A percentile compares a stretch with the other conserved stretches of the same genome.
Evolutionary conservation across 2,113 vertebrate species (phyloP).

Genomic region (Python bivittatus): DNA sequence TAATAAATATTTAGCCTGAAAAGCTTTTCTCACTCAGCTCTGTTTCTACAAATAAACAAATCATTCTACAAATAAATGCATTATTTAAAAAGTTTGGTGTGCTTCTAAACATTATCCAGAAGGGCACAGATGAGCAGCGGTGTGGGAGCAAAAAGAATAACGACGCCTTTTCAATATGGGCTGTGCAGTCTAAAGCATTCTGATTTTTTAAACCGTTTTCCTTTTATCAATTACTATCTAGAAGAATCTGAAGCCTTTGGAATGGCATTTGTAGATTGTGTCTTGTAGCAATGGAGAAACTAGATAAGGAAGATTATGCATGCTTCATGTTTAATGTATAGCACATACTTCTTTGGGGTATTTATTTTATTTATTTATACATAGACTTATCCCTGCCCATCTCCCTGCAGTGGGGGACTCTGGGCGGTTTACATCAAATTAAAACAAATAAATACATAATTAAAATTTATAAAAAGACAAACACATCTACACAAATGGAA

Average conservation of each 20-base stretch:
- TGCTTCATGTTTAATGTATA: neutral
- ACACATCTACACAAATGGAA: too few species aligned
- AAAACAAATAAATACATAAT: too few species aligned
- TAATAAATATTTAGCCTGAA: conserved; percentile 4
- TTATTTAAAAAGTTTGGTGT: conserved; percentile 10
- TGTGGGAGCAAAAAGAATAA: neutral
- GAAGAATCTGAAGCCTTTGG: neutral
- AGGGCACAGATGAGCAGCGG: neutral
- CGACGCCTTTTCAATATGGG: neutral
- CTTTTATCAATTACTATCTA: neutral
- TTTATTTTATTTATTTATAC: too few species aligned
- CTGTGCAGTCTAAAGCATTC: neutral
- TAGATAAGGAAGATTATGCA: neutral
- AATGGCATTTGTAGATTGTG: neutral
- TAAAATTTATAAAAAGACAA: too few species aligned
- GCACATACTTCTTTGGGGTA: neutral
- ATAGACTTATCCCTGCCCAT: too few species aligned
- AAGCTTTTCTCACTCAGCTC: neutral
- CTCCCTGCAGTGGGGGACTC: too few species aligned
- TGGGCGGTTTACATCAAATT: too few species aligned
- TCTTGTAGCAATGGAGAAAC: neutral
- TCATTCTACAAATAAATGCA: neutral
- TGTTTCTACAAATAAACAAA: neutral
- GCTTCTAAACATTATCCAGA: neutral
- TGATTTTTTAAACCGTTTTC: neutral